phyloP scores from a whole-genome alignment of 2,888 invertebrate genomes.

The Seira ritae region DNA sequence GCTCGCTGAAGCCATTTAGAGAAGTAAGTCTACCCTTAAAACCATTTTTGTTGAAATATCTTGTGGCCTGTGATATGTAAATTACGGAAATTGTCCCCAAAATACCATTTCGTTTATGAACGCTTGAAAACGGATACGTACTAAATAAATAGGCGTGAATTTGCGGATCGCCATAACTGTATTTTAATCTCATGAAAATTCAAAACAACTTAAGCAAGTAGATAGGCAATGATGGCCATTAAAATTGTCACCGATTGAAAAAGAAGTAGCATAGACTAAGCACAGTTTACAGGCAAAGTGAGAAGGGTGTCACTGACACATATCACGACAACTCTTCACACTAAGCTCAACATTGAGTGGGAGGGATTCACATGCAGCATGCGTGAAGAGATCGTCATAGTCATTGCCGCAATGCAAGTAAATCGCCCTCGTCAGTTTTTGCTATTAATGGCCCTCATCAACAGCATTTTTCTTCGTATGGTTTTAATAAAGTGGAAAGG shows the following conservation, averaged over 20 bases:
- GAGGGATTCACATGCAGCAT: conserved; percentile 41
- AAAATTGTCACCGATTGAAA: conserved; percentile 32
- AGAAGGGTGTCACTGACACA: conserved; percentile 58
- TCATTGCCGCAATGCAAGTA: not conserved
- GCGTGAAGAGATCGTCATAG: conserved; percentile 28
- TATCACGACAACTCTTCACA: conserved; percentile 39
- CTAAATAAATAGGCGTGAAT: not conserved
- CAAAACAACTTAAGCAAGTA: conserved; percentile 1
- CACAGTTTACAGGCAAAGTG: not conserved
- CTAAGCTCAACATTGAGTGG: conserved; percentile 41
- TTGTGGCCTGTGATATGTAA: not conserved
- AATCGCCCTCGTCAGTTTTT: too few species aligned
- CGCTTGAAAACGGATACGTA: not conserved
- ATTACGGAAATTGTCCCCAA: not conserved
- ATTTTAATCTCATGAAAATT: not conserved
- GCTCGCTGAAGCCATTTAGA: not conserved
- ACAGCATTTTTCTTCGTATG: too few species aligned
- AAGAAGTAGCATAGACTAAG: not conserved
- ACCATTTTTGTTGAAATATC: not conserved
- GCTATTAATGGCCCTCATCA: too few species aligned
- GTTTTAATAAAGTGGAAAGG: not conserved
- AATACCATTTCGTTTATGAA: not conserved
- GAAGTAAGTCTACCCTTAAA: not conserved
- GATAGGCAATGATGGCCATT: conserved; percentile 42
- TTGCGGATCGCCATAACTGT: conserved; percentile 2